Percentiles rank a stretch among this genome's conserved stretches.
Evolutionary conservation across 2,888 invertebrate genomes (phyloP).

Genomic region (Tenthredo livida): DNA sequence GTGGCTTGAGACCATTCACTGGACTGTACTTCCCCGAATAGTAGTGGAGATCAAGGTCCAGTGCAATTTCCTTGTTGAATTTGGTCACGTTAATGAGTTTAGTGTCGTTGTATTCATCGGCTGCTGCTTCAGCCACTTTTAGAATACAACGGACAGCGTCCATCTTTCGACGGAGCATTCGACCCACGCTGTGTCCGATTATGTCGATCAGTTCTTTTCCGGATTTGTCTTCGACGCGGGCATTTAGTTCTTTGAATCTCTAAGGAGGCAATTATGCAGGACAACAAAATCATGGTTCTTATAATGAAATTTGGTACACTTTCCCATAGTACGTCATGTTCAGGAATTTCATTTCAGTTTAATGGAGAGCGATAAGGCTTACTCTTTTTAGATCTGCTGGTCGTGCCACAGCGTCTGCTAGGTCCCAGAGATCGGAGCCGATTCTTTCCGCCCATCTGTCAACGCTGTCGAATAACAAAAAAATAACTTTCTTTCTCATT

Average conservation of each 20-base stretch:
- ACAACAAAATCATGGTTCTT: background rate
- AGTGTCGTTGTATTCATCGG: constrained; percentile 80
- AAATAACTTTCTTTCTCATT: background rate
- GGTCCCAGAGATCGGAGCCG: constrained; percentile 89
- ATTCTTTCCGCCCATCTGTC: constrained; percentile 89
- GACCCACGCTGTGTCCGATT: constrained; percentile 89
- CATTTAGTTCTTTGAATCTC: constrained; percentile 90
- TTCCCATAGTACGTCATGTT: no score
- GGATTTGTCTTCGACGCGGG: constrained; percentile 89
- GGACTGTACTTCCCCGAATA: constrained; percentile 91
- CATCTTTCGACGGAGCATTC: constrained; percentile 93
- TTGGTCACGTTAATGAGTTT: background rate
- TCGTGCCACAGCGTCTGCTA: constrained; percentile 89
- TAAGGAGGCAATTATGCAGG: constrained; percentile 71
- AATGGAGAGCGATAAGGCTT: constrained; percentile 66
- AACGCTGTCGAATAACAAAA: constrained; percentile 81
- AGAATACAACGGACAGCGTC: constrained; percentile 93
- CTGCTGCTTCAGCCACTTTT: constrained; percentile 85
- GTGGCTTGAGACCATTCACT: constrained; percentile 8
- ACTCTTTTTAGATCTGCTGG: constrained; percentile 88
- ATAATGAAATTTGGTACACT: background rate
- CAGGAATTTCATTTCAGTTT: background rate
- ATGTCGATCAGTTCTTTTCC: constrained; percentile 88
- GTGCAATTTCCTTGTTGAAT: constrained; percentile 77
- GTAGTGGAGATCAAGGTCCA: constrained; percentile 81